phyloP scores from a whole-genome alignment of 2,888 invertebrate species.

The Drymonia ruficornis region DNA sequence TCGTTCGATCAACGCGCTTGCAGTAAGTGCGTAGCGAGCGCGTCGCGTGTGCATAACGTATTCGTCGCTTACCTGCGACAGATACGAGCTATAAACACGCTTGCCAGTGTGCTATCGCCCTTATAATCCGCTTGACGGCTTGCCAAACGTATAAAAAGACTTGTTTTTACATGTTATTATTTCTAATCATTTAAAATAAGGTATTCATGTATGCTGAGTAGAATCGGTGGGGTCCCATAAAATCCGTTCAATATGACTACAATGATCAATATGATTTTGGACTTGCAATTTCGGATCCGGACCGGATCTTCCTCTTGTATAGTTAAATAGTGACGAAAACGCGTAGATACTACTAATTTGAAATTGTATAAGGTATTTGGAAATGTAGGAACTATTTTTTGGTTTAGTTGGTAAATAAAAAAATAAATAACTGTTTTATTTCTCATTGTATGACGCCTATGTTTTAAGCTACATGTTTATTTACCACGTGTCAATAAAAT shows the following conservation, averaged over 20 bases:
- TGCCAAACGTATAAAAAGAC: background rate
- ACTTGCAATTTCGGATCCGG: background rate
- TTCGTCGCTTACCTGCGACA: too few relatives aligned
- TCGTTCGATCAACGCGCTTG: too few relatives aligned
- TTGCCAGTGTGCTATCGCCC: background rate
- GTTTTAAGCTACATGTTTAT: background rate
- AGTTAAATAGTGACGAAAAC: background rate
- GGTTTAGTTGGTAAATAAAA: background rate
- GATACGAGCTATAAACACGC: too few relatives aligned
- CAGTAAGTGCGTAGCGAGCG: too few relatives aligned
- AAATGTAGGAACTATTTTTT: background rate
- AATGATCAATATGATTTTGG: too few relatives aligned
- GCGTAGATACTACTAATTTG: background rate
- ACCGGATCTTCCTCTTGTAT: background rate
- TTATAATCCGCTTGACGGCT: background rate
- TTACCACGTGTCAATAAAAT: background rate
- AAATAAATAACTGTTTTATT: background rate
- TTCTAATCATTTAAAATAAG: background rate
- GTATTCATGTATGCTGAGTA: too few relatives aligned
- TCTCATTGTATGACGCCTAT: background rate
- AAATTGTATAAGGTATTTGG: background rate
- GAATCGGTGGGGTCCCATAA: too few relatives aligned
- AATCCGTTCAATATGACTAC: too few relatives aligned
- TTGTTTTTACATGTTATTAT: background rate
- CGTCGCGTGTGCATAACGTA: too few relatives aligned